Evolutionary conservation across 2,797 vertebrate genomes (phyloP).

Genomic region (Molothrus aeneus): DNA sequence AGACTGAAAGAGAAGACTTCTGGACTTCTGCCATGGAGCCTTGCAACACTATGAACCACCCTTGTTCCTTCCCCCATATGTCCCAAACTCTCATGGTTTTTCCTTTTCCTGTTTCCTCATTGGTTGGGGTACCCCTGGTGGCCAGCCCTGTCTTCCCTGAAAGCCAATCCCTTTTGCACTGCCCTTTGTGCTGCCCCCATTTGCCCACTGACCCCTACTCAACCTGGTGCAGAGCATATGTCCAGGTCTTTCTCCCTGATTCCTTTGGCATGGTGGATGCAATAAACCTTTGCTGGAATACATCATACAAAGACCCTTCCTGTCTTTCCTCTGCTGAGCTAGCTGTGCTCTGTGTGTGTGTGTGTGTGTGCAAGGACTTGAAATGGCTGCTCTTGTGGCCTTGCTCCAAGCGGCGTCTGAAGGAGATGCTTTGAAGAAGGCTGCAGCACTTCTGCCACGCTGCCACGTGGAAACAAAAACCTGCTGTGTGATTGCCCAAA

Average conservation of each 20-base stretch:
- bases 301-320: neutral
- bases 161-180: neutral
- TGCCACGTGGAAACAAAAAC: neutral
- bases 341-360: neutral
- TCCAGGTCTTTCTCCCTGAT: neutral
- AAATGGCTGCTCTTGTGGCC: neutral
- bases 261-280: neutral
- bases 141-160: neutral
- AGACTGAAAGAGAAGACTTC: neutral
- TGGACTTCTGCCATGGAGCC: neutral
- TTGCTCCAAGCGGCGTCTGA: neutral
- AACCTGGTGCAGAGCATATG: neutral
- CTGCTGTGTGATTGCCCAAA: neutral
- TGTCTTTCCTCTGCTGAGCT: neutral
- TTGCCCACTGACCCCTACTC: neutral
- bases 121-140: neutral
- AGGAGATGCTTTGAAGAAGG: neutral
- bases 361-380: neutral
- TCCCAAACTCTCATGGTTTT: neutral
- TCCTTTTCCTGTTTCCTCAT: neutral
- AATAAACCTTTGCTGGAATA: neutral
- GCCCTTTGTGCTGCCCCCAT: neutral
- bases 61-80: neutral
- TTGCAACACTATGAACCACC: neutral
- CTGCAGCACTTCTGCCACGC: neutral